Conservation (phyloP, 2,113 vertebrate species). For the Opisthocomus hoazin region DNA sequence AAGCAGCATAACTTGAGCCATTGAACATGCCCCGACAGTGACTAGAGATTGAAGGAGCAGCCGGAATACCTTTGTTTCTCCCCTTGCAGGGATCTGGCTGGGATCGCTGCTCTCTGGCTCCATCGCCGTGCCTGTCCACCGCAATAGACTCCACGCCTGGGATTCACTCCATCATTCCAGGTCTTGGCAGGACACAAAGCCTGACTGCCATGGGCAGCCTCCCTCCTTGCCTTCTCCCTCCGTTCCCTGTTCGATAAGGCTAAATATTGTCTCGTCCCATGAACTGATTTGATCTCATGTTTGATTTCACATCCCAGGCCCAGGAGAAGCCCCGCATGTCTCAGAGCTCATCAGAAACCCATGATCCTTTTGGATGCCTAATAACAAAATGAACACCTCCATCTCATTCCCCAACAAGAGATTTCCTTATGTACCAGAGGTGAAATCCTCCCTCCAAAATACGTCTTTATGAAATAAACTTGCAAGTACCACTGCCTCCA, state of each 20-base stretch:
- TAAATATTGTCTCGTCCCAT: neutral
- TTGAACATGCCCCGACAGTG: accelerated
- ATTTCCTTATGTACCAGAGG: neutral
- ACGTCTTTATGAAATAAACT: neutral
- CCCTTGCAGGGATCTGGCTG: neutral
- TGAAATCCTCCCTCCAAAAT: neutral
- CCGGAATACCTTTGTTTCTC: neutral
- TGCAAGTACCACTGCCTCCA: neutral
- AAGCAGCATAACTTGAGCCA: neutral
- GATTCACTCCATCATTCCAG: neutral
- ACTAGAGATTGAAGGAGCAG: neutral
- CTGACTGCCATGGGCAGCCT: neutral
- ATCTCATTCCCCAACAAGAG: neutral
- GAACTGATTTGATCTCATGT: neutral
- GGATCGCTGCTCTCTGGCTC: neutral
- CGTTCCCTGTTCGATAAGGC: accelerated
- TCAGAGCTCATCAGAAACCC: neutral
- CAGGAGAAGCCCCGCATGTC: neutral
- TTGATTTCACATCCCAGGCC: neutral
- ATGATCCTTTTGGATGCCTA: neutral
- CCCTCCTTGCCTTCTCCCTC: neutral
- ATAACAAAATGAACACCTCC: neutral
- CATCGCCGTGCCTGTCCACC: accelerated
- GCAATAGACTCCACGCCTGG: neutral
- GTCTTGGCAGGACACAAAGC: neutral